Percentiles rank a stretch among this genome's conserved stretches.
These are phyloP conservation scores for Blastobasis adustella DNA, from an alignment of 2,888 invertebrate species.

Conservation along the genomic window DNA sequence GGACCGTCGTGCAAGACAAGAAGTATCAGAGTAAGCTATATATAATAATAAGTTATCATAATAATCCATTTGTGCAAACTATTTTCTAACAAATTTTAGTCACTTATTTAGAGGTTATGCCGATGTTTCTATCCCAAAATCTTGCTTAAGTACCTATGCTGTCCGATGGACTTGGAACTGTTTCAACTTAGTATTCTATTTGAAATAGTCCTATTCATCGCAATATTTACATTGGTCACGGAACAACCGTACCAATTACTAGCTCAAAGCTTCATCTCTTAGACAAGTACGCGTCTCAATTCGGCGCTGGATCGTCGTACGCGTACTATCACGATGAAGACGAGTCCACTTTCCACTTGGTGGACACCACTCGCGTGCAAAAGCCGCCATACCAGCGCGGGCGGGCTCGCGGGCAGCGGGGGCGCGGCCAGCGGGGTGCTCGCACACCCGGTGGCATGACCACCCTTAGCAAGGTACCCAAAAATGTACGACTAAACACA, in stretches of 20 bases:
- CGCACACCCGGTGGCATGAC: constrained; percentile 85
- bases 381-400: constrained; percentile 96
- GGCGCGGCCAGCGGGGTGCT: constrained; percentile 81
- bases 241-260: too few relatives aligned
- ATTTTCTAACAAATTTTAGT: not conserved
- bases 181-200: too few relatives aligned
- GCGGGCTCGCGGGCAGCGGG: constrained; percentile 87
- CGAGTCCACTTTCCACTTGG: constrained; percentile 98
- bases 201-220: too few relatives aligned
- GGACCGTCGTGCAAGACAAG: constrained; percentile 97
- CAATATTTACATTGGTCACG: too few relatives aligned
- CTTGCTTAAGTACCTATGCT: too few relatives aligned
- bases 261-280: constrained; percentile 7
- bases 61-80: too few relatives aligned
- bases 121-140: not conserved
- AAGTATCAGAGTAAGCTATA: constrained; percentile 88
- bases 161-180: too few relatives aligned
- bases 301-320: constrained; percentile 96
- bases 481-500: not conserved
- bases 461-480: constrained; percentile 82
- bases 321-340: constrained; percentile 99
- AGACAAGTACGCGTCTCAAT: constrained; percentile 94
- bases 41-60: too few relatives aligned
- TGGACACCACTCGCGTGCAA: constrained; percentile 92
- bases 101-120: constrained; percentile 17